These are phyloP conservation scores for Apus apus DNA, from an alignment of 2,113 vertebrate species.

Conservation along the genomic window DNA sequence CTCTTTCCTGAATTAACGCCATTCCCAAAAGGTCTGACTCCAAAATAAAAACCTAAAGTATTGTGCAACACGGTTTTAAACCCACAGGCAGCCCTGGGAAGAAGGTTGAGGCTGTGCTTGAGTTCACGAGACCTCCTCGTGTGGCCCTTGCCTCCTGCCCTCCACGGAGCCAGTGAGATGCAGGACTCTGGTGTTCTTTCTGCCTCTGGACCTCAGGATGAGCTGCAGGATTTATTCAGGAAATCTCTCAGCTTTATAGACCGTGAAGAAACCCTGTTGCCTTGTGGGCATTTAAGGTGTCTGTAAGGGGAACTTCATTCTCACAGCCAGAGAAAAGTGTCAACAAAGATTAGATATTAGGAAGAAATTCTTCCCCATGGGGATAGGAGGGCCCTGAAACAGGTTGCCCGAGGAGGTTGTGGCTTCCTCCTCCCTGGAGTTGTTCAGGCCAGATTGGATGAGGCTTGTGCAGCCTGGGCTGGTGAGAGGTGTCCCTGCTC, in stretches of 20 bases:
- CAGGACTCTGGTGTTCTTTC: rapidly evolving
- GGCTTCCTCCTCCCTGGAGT: too few species aligned
- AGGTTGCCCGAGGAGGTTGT: too few species aligned
- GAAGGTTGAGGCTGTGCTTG: background rate
- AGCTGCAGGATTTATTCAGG: background rate
- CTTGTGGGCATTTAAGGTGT: background rate
- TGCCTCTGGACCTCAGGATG: background rate
- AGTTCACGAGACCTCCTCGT: rapidly evolving
- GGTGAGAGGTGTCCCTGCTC: too few species aligned
- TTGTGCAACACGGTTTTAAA: background rate
- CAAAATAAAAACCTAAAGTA: background rate
- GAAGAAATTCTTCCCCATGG: too few species aligned
- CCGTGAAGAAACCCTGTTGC: background rate
- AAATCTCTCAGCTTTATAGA: background rate
- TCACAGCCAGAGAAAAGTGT: background rate
- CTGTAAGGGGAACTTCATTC: background rate
- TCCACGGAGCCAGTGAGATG: background rate
- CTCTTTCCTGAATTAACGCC: background rate
- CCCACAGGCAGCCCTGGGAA: rapidly evolving
- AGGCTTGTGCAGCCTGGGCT: too few species aligned
- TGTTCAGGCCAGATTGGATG: too few species aligned
- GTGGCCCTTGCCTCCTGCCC: background rate
- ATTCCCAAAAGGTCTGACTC: background rate
- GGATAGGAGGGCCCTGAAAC: too few species aligned
- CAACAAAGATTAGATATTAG: too few species aligned